Conservation (phyloP, 1,140 invertebrate genomes). For the Gryllus bimaculatus region DNA sequence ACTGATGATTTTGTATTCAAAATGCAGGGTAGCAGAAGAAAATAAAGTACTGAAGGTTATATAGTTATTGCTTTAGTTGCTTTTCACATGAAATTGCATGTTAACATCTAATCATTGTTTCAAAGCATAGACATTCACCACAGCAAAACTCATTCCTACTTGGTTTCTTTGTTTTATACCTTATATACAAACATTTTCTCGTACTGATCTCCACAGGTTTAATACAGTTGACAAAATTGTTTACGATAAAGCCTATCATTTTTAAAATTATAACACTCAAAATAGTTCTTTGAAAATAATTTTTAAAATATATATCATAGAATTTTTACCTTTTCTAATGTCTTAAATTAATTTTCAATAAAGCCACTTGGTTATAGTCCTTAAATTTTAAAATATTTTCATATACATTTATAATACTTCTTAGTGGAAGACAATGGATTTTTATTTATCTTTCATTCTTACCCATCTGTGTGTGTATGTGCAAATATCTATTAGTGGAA, state of each 20-base stretch:
- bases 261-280: not conserved
- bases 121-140: not conserved
- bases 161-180: not conserved
- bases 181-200: not conserved
- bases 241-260: not conserved
- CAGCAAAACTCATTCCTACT: not conserved
- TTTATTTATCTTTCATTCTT: not conserved
- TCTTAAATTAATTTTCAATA: slow-evolving; percentile 1
- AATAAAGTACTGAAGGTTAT: not conserved
- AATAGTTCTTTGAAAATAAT: not conserved
- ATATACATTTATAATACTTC: not conserved
- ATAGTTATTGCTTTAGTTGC: not conserved
- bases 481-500: not conserved
- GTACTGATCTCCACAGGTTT: not conserved
- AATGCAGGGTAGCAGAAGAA: not conserved
- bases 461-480: not conserved
- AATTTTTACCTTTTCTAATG: not conserved
- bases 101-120: not conserved
- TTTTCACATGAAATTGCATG: not conserved
- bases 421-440: not conserved
- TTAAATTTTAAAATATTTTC: not conserved
- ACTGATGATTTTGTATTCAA: not conserved
- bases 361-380: not conserved
- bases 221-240: not conserved
- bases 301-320: not conserved